These are phyloP conservation scores for Athalia rosae DNA, from an alignment of 2,888 invertebrate genomes.

Conservation along the genomic window DNA sequence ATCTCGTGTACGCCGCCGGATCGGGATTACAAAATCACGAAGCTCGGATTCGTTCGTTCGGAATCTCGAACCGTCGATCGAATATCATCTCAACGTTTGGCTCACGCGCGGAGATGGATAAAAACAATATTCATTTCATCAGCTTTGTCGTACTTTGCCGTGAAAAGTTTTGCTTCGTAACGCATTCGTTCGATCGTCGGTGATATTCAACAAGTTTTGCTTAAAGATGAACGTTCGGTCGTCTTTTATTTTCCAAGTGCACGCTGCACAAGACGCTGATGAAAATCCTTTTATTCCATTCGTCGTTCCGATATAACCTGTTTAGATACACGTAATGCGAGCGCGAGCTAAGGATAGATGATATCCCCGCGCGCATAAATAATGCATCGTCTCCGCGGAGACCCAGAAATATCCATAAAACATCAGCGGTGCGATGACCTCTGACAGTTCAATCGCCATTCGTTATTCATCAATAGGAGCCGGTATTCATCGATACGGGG, in stretches of 20 bases:
- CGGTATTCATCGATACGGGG: not conserved
- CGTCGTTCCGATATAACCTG: slow-evolving; percentile 48
- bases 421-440: slow-evolving; percentile 64
- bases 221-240: slow-evolving; percentile 1
- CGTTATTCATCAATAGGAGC: slow-evolving; percentile 39
- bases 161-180: too few species aligned
- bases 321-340: slow-evolving; percentile 52
- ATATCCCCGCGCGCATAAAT: slow-evolving; percentile 58
- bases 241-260: not conserved
- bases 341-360: slow-evolving; percentile 40
- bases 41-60: too few species aligned
- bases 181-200: too few species aligned
- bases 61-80: too few species aligned
- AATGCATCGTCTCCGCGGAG: slow-evolving; percentile 58
- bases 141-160: too few species aligned
- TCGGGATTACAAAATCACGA: slow-evolving; percentile 4
- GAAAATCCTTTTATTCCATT: slow-evolving; percentile 37
- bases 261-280: slow-evolving; percentile 28
- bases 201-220: slow-evolving; percentile 6
- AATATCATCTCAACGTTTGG: too few species aligned
- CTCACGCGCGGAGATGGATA: too few species aligned
- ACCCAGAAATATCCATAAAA: slow-evolving; percentile 64
- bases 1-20: not conserved
- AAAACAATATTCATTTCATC: not conserved
- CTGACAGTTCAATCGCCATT: slow-evolving; percentile 46